phyloP scores from a whole-genome alignment of 2,888 invertebrate species.

The Byasa hedistus region DNA sequence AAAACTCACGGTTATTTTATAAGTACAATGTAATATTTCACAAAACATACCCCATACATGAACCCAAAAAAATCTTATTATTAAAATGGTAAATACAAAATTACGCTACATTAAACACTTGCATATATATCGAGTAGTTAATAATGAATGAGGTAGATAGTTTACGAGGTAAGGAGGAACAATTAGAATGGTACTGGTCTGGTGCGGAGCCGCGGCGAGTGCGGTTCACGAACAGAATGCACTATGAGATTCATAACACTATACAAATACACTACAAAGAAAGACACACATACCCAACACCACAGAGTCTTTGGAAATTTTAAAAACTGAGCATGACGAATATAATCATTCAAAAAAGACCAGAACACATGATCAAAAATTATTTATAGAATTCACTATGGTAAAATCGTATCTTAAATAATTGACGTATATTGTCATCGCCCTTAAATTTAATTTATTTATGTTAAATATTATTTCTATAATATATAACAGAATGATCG shows the following conservation, averaged over 20 bases:
- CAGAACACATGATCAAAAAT: constrained; percentile 10
- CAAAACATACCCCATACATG: constrained; percentile 77
- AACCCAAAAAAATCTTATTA: constrained; percentile 70
- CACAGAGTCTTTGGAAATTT: constrained; percentile 25
- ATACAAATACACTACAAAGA: constrained; percentile 38
- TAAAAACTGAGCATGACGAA: constrained; percentile 3
- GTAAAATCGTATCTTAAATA: constrained; percentile 59
- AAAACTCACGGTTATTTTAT: constrained; percentile 74
- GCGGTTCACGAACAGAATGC: constrained; percentile 41
- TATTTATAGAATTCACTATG: constrained; percentile 21
- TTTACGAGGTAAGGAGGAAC: constrained; percentile 40
- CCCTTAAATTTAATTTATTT: constrained; percentile 51
- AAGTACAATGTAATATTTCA: constrained; percentile 79
- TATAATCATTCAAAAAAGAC: constrained; percentile 12
- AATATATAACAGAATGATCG: constrained; percentile 49
- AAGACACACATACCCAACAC: constrained; percentile 25
- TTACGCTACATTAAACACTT: constrained; percentile 70
- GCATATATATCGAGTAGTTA: constrained; percentile 59
- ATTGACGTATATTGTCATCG: constrained; percentile 73
- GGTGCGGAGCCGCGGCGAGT: constrained; percentile 58
- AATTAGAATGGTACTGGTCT: constrained; percentile 39
- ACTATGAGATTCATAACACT: constrained; percentile 60
- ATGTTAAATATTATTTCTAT: constrained; percentile 44
- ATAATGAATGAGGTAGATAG: constrained; percentile 72
- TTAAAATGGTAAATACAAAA: constrained; percentile 75